Conservation (phyloP, 2,797 vertebrate species). For the Lagocephalus sceleratus region DNA sequence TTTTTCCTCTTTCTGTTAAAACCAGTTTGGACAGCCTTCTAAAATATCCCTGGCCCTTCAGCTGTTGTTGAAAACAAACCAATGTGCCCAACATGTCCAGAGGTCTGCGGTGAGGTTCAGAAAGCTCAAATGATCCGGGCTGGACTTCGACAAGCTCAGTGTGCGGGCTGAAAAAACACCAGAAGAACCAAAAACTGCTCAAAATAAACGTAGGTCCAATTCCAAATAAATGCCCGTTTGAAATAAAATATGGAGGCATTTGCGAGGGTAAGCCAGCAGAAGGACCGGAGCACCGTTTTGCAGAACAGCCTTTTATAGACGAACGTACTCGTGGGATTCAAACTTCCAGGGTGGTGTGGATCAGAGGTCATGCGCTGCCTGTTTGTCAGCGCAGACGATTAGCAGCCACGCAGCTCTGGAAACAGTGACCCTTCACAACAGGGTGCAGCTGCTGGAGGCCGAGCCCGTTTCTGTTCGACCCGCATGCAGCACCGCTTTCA, state of each 20-base stretch:
- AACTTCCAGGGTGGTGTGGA: constrained; percentile 65
- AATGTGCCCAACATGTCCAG: constrained; percentile 34
- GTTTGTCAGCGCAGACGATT: constrained; percentile 79
- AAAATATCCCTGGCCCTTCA: constrained; percentile 32
- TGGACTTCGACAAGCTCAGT: constrained; percentile 40
- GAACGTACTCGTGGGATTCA: constrained; percentile 36
- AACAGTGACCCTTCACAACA: constrained; percentile 58
- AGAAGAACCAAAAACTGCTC: constrained; percentile 62
- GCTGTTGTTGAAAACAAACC: constrained; percentile 45
- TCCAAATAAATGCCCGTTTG: constrained; percentile 67
- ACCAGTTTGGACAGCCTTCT: constrained; percentile 22
- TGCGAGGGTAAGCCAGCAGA: constrained; percentile 44
- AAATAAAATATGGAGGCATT: constrained; percentile 55
- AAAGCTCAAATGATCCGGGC: constrained; percentile 47
- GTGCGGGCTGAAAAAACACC: constrained; percentile 57
- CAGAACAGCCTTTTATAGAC: constrained; percentile 58
- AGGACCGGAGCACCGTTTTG: constrained; percentile 54
- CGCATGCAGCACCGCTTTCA: constrained; percentile 61
- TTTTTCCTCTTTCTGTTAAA: constrained; percentile 17
- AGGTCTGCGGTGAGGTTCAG: constrained; percentile 30
- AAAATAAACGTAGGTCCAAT: constrained; percentile 63
- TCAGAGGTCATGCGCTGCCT: constrained; percentile 77
- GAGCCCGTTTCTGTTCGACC: constrained; percentile 65
- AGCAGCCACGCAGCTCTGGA: constrained; percentile 71
- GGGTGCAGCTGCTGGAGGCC: constrained; percentile 84